Conservation (phyloP, 92 coral and sea anemone genomes). For the Phymanthus crucifer region DNA sequence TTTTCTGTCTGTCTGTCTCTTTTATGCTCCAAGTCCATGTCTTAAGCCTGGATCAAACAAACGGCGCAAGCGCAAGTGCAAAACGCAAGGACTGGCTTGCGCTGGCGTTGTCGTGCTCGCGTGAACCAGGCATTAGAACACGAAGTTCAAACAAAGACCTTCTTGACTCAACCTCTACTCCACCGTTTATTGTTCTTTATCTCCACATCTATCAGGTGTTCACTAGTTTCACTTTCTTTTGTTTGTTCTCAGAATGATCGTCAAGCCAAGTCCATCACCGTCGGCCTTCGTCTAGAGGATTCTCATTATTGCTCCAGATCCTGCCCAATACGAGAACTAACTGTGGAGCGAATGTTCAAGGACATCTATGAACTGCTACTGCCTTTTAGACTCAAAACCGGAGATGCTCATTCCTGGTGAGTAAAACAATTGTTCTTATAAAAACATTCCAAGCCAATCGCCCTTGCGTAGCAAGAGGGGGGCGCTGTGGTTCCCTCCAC, state of each 20-base stretch:
- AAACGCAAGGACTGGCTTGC: too few relatives aligned
- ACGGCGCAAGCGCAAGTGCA: too few relatives aligned
- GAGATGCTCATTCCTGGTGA: slow-evolving; percentile 54
- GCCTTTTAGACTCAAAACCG: slow-evolving; percentile 58
- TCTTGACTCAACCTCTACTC: neutral
- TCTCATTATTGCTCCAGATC: slow-evolving; percentile 63
- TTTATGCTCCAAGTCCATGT: too few relatives aligned
- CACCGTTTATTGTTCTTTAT: neutral
- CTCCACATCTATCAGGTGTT: too few relatives aligned
- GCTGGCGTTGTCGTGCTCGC: too few relatives aligned
- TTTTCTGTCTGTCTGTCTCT: too few relatives aligned
- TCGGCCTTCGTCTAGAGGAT: slow-evolving; percentile 70
- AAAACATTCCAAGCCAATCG: neutral
- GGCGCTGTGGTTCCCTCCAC: too few relatives aligned
- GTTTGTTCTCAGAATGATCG: slow-evolving; percentile 71
- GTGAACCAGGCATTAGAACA: too few relatives aligned
- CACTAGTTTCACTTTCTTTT: too few relatives aligned
- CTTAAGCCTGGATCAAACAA: too few relatives aligned
- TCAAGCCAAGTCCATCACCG: slow-evolving; percentile 69
- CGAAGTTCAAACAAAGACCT: too few relatives aligned
- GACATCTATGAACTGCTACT: slow-evolving; percentile 60
- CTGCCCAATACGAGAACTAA: slow-evolving; percentile 67
- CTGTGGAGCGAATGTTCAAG: slow-evolving; percentile 54
- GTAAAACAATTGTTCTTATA: neutral
- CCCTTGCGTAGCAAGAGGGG: too few relatives aligned